These are phyloP conservation scores for Thymallus thymallus DNA, from an alignment of 2,113 vertebrate species.

Conservation along the genomic window DNA sequence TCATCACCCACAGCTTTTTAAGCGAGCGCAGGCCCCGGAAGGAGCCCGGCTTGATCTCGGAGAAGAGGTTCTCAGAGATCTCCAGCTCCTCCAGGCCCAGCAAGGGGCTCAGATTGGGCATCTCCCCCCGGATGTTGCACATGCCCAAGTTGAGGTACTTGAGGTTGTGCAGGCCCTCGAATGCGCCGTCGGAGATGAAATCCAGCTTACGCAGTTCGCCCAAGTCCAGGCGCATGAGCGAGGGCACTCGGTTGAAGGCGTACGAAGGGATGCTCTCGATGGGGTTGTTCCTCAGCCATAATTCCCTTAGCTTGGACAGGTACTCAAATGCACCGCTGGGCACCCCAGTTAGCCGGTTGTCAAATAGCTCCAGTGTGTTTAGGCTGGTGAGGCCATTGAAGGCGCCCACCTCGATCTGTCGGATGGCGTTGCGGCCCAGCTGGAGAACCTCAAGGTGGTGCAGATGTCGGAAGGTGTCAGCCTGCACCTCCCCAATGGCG, in stretches of 20 bases:
- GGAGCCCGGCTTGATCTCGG: slow-evolving; percentile 87
- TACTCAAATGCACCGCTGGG: slow-evolving; percentile 98
- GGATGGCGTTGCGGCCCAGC: slow-evolving; percentile 93
- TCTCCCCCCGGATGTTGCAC: slow-evolving; percentile 93
- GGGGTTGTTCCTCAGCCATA: slow-evolving; percentile 98
- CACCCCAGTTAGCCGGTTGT: slow-evolving; percentile 95
- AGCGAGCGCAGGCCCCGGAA: slow-evolving; percentile 90
- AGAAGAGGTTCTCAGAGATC: slow-evolving; percentile 95
- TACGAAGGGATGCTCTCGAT: slow-evolving; percentile 98
- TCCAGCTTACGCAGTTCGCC: slow-evolving; percentile 95
- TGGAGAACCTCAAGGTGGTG: slow-evolving; percentile 97
- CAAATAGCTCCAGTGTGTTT: slow-evolving; percentile 96
- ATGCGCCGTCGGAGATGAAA: slow-evolving; percentile 98
- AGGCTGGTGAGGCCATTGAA: slow-evolving; percentile 96
- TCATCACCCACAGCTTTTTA: slow-evolving; percentile 98
- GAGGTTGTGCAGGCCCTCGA: slow-evolving; percentile 94
- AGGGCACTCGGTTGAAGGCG: slow-evolving; percentile 97
- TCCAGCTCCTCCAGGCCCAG: slow-evolving; percentile 94
- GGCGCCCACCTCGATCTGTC: slow-evolving; percentile 97
- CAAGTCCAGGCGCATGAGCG: slow-evolving; percentile 93
- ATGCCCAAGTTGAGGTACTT: slow-evolving; percentile 98
- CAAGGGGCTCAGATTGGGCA: slow-evolving; percentile 91
- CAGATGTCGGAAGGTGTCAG: slow-evolving; percentile 95
- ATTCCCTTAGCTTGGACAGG: slow-evolving; percentile 93
- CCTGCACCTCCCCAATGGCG: slow-evolving; percentile 94